A percentile compares a stretch with the other conserved stretches of the same genome.
Evolutionary conservation across 2,888 invertebrate species (phyloP).

Genomic region (Eledona agricola): DNA sequence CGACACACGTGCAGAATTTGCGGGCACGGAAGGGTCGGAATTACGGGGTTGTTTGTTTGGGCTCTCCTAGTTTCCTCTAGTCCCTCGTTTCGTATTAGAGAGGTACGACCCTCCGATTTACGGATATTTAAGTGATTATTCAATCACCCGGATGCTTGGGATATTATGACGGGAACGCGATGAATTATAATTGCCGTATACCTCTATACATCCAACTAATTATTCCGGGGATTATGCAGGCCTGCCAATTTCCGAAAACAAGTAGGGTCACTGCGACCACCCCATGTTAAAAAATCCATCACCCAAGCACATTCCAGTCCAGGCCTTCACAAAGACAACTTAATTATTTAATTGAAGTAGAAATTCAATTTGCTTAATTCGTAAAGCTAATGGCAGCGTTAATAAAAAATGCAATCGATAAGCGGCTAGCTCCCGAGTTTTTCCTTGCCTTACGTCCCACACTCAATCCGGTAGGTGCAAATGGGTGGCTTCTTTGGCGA

Average conservation of each 20-base stretch:
- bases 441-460: too few species aligned
- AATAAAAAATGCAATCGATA: too few species aligned
- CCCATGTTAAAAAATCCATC: too few species aligned
- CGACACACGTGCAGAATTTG: conserved; percentile 22
- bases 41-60: conserved; percentile 32
- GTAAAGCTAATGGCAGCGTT: too few species aligned
- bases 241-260: conserved; percentile 17
- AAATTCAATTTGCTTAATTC: too few species aligned
- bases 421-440: too few species aligned
- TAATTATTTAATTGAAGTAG: too few species aligned
- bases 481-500: too few species aligned
- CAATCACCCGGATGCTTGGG: conserved; percentile 38
- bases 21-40: conserved; percentile 20
- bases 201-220: conserved; percentile 30
- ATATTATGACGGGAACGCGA: conserved; percentile 32
- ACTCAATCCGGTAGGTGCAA: too few species aligned
- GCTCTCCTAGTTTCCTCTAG: conserved; percentile 17
- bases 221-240: conserved; percentile 26
- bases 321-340: too few species aligned
- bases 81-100: conserved; percentile 22
- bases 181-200: conserved; percentile 37
- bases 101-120: conserved; percentile 38
- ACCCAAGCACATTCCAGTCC: too few species aligned
- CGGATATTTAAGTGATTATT: conserved; percentile 41
- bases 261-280: too few species aligned